Percentiles rank a stretch among this genome's conserved stretches.
Evolutionary conservation across 2,113 vertebrate species (phyloP).

Genomic region (Pangasianodon hypophthalmus): DNA sequence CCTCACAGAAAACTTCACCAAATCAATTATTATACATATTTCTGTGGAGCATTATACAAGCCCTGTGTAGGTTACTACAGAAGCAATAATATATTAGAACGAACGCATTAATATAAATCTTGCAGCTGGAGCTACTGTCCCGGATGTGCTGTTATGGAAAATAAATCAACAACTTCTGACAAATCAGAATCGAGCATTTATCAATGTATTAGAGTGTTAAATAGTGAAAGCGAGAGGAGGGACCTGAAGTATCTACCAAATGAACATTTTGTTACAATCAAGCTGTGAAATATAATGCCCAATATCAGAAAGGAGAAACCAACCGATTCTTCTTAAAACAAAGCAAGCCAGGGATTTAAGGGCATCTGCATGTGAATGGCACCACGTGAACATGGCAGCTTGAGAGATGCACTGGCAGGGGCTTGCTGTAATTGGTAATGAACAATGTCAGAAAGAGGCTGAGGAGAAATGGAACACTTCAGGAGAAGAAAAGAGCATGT

Average conservation of each 20-base stretch:
- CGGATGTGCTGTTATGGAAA: too few relatives aligned
- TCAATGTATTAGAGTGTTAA: not conserved
- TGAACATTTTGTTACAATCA: not conserved
- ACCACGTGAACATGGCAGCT: constrained; percentile 67
- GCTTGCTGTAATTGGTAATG: constrained; percentile 74
- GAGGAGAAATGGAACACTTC: not conserved
- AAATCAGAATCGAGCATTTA: not conserved
- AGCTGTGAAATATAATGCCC: not conserved
- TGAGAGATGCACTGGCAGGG: constrained; percentile 55
- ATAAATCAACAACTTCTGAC: not conserved
- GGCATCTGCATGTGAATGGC: constrained; percentile 93
- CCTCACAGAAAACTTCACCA: not conserved
- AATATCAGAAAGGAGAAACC: not conserved
- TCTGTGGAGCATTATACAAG: too few relatives aligned
- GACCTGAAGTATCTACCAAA: not conserved
- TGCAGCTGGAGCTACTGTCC: not conserved
- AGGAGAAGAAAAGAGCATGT: constrained; percentile 47
- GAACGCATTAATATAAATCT: not conserved
- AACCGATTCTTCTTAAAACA: not conserved
- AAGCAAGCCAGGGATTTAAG: constrained; percentile 77
- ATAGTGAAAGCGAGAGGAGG: not conserved
- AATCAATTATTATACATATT: not conserved
- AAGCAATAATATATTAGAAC: not conserved
- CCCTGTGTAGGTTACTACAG: not conserved
- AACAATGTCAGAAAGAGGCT: constrained; percentile 59